Base-by-base conservation (phyloP, 2,888 invertebrate species). In the Drosophila paracracens region DNA sequence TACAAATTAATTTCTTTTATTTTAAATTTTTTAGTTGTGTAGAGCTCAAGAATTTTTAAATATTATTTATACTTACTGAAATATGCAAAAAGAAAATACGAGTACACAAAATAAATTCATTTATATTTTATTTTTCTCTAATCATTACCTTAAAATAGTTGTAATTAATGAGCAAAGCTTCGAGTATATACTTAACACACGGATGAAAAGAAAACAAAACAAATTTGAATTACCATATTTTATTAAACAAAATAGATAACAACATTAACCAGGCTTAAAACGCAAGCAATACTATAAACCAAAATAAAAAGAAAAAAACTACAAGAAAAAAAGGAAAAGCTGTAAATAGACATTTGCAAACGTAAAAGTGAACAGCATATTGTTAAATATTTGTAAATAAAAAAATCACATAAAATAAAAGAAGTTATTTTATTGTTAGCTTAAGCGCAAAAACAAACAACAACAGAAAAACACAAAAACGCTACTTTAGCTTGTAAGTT, bases 241-340 rank as follows among this genome's bases (percentile, higher is more conserved):
- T 70, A 57, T 40, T 53, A 57, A 13, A 70, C 36, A 64, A 53
- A 59, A 65, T 58, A 73, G 38, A 66, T 69, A 63, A 69, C 56
- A 75, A 67, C 59, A 70, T 68, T 68, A 79, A 74, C 63, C 83
- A 77, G 79, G 74, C 85, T 79, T 73, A 73, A 76, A 79, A 74
- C 72, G 71, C 82, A 87, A 81, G 86, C 83, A 88, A 88, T 88
- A 83, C 70, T 73, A 72, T 57, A 70, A 74, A 82, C 80, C 80
- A 79, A 80, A 79, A 76, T 68, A 25, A 68, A 59, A 61, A 53
- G 25, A 56, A 73, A 72, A 63, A 57, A 66, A 29, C 57, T 10
- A 64, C 35, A 58, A 46, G 48, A 56, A 61, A 61, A 46, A 46
- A 21, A 60, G 43, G 18, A 48, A 36, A 36, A 31, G 21, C 43